phyloP scores from a whole-genome alignment of 30 jellyfish, hydroid and myxozoan genomes.

The Cassiopea andromeda region DNA sequence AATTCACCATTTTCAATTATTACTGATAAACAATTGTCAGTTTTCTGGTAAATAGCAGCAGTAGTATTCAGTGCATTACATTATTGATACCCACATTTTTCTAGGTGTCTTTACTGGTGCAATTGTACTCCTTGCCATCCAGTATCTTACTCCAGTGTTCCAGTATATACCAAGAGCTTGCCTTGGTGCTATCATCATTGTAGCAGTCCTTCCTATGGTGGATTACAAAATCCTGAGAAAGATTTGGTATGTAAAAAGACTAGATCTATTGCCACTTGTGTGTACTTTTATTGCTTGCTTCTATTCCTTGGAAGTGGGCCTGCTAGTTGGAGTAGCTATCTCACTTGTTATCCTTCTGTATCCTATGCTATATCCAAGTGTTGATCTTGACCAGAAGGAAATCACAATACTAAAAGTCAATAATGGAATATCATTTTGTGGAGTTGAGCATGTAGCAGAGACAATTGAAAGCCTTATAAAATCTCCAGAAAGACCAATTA shows the following conservation, averaged over 20 bases:
- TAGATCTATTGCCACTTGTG: slow-evolving; percentile 64
- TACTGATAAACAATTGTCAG: no score
- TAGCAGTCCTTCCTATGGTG: slow-evolving; percentile 80
- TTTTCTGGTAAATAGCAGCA: no score
- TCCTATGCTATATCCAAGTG: slow-evolving; percentile 61
- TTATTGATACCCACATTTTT: neutral
- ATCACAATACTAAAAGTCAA: slow-evolving; percentile 50
- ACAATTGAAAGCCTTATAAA: slow-evolving; percentile 52
- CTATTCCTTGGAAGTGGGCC: slow-evolving; percentile 79
- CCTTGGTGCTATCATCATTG: slow-evolving; percentile 78
- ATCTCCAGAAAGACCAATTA: slow-evolving; percentile 49
- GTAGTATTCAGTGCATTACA: neutral
- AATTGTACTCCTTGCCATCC: slow-evolving; percentile 71
- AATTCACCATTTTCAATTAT: no score
- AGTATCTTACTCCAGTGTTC: slow-evolving; percentile 71
- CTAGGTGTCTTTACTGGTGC: slow-evolving; percentile 79
- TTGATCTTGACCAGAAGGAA: slow-evolving; percentile 57
- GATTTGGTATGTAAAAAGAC: slow-evolving; percentile 55
- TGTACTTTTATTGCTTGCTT: slow-evolving; percentile 69
- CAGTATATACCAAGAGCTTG: slow-evolving; percentile 86
- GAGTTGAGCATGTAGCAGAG: slow-evolving; percentile 62
- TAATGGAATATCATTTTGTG: slow-evolving; percentile 74
- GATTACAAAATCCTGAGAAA: slow-evolving; percentile 57
- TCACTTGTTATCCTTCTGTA: slow-evolving; percentile 62
- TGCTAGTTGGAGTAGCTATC: slow-evolving; percentile 57